A percentile compares a stretch with the other conserved stretches of the same genome.
These are phyloP conservation scores for Eurytoma californica DNA, from an alignment of 2,888 invertebrate genomes.

Conservation along the genomic window DNA sequence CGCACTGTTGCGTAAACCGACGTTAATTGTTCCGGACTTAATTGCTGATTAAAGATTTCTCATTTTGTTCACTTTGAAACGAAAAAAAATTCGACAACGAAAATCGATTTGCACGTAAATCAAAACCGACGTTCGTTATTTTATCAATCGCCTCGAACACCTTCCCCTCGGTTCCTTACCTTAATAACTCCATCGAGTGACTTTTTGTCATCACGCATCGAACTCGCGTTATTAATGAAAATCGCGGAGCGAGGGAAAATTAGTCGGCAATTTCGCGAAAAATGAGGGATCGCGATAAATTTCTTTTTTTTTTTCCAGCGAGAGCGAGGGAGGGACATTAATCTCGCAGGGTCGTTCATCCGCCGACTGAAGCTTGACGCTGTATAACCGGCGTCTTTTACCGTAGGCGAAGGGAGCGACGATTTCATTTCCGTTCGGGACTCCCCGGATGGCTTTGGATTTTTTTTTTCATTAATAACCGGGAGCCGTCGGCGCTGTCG, in stretches of 20 bases:
- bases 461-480: slow-evolving; percentile 52
- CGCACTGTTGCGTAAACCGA: no score
- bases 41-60: no score
- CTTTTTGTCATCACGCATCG: slow-evolving; percentile 29
- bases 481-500: background rate
- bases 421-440: slow-evolving; percentile 49
- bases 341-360: slow-evolving; percentile 19
- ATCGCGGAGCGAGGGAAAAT: slow-evolving; percentile 6
- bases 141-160: background rate
- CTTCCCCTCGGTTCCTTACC: slow-evolving; percentile 3
- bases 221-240: slow-evolving; percentile 23
- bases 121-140: no score
- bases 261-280: slow-evolving; percentile 19
- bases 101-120: no score
- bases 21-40: no score
- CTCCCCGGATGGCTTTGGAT: slow-evolving; percentile 24
- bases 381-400: slow-evolving; percentile 22
- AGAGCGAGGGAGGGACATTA: slow-evolving; percentile 11
- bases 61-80: no score
- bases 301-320: background rate
- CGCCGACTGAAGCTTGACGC: background rate
- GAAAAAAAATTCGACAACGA: no score
- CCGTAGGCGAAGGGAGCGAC: slow-evolving; percentile 32
- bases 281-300: slow-evolving; percentile 26
- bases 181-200: slow-evolving; percentile 21